phyloP scores from a whole-genome alignment of 2,113 vertebrate genomes.

The Calidris pygmaea region DNA sequence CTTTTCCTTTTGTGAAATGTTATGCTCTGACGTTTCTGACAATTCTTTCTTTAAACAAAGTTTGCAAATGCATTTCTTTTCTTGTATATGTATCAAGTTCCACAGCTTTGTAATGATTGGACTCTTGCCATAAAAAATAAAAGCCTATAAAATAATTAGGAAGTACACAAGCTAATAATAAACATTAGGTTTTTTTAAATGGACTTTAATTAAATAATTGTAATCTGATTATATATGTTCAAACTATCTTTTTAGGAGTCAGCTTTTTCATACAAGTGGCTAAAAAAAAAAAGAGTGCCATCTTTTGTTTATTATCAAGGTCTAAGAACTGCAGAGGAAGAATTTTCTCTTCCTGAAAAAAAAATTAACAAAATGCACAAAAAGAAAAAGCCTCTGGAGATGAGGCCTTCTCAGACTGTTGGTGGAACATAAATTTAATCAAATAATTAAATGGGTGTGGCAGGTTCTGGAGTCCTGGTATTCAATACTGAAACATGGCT shows the following conservation, averaged over 20 bases:
- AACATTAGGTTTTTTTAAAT: slow-evolving; percentile 67
- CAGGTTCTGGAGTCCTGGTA: not conserved
- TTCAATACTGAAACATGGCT: not conserved
- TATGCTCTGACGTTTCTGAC: slow-evolving; percentile 51
- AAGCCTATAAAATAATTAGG: slow-evolving; percentile 72
- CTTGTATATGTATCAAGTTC: slow-evolving; percentile 25
- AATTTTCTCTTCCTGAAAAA: not conserved
- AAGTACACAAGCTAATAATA: slow-evolving; percentile 69
- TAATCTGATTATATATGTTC: slow-evolving; percentile 69
- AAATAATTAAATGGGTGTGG: not conserved
- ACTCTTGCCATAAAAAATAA: slow-evolving; percentile 54
- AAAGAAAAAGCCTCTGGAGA: not conserved
- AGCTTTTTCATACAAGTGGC: not conserved
- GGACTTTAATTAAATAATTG: slow-evolving; percentile 70
- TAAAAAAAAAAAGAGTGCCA: not conserved
- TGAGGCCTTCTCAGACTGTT: not conserved
- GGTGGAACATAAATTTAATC: not conserved
- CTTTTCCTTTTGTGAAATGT: slow-evolving; percentile 28
- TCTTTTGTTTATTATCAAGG: slow-evolving; percentile 8
- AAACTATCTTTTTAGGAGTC: slow-evolving; percentile 42
- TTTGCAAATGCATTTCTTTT: slow-evolving; percentile 47
- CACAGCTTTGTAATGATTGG: slow-evolving; percentile 21
- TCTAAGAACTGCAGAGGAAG: not conserved
- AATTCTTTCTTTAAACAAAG: slow-evolving; percentile 43
- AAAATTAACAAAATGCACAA: not conserved